These are phyloP conservation scores for Poeciliopsis paucimaculata DNA, from an alignment of 2,797 vertebrate species.

Conservation along the genomic window DNA sequence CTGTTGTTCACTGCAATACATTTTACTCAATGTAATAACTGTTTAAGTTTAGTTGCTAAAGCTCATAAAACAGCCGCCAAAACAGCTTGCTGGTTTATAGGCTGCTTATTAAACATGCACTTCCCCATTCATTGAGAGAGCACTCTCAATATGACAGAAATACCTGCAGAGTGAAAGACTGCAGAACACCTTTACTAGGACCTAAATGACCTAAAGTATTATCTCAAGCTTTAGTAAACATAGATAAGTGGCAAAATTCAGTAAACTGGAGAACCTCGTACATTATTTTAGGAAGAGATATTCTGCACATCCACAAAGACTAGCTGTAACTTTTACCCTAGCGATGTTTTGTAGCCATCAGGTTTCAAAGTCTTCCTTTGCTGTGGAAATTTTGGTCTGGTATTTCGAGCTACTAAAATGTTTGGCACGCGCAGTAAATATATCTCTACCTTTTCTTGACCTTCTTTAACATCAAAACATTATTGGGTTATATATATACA, in stretches of 20 bases:
- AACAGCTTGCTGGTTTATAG: constrained; percentile 13
- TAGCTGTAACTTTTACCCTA: constrained; percentile 19
- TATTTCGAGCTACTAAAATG: constrained; percentile 13
- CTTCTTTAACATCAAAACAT: constrained; percentile 20
- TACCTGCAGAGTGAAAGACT: constrained; percentile 9
- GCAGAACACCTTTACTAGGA: neutral
- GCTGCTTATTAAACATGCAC: constrained; percentile 3
- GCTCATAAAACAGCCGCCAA: constrained; percentile 8
- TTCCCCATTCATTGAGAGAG: constrained; percentile 31
- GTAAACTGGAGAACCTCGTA: neutral
- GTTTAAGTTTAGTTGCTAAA: neutral
- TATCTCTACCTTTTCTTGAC: neutral
- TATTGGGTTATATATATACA: constrained; percentile 10
- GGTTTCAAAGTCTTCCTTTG: neutral
- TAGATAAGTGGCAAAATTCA: neutral
- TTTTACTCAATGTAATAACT: neutral
- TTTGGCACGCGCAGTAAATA: constrained; percentile 18
- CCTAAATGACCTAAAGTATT: neutral
- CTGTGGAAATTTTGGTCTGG: neutral
- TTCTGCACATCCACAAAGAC: constrained; percentile 4
- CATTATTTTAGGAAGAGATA: constrained; percentile 15
- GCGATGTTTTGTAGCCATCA: neutral
- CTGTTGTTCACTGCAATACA: neutral
- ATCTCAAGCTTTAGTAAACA: constrained; percentile 2
- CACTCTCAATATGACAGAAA: constrained; percentile 17